Percentiles rank a stretch among this genome's conserved stretches.
Evolutionary conservation across 2,113 vertebrate genomes (phyloP).

Genomic region (Chunga burmeisteri): DNA sequence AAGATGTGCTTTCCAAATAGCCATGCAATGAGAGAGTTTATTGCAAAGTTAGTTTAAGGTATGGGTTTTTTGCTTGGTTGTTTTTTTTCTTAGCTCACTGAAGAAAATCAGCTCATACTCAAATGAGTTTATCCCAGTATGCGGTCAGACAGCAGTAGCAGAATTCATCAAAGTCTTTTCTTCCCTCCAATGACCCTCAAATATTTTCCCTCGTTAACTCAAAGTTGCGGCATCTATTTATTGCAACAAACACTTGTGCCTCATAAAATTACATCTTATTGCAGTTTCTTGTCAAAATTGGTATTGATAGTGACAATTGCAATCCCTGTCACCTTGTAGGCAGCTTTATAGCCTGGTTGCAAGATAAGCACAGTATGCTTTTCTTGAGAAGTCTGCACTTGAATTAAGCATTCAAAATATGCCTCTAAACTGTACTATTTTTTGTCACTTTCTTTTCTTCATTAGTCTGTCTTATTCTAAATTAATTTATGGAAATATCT

Average conservation of each 20-base stretch:
- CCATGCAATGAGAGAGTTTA: neutral
- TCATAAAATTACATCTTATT: neutral
- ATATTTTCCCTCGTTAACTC: neutral
- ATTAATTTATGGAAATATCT: neutral
- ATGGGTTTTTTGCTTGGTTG: rapidly evolving
- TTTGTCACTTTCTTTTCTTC: neutral
- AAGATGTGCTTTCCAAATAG: neutral
- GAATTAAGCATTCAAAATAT: neutral
- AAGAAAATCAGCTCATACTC: neutral
- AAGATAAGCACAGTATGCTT: neutral
- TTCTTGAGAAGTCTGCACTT: neutral
- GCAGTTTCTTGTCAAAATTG: neutral
- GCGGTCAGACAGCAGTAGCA: neutral
- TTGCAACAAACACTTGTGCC: neutral
- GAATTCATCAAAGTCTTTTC: neutral
- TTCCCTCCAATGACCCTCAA: neutral
- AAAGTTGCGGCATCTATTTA: neutral
- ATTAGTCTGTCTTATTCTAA: neutral
- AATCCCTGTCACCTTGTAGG: neutral
- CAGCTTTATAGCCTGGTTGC: neutral
- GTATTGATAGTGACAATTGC: neutral
- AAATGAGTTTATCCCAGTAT: neutral
- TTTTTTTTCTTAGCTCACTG: neutral
- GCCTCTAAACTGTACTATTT: neutral
- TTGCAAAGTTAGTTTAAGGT: neutral